These are phyloP conservation scores for Ectemnius continuus DNA, from an alignment of 2,888 invertebrate genomes.

Conservation along the genomic window DNA sequence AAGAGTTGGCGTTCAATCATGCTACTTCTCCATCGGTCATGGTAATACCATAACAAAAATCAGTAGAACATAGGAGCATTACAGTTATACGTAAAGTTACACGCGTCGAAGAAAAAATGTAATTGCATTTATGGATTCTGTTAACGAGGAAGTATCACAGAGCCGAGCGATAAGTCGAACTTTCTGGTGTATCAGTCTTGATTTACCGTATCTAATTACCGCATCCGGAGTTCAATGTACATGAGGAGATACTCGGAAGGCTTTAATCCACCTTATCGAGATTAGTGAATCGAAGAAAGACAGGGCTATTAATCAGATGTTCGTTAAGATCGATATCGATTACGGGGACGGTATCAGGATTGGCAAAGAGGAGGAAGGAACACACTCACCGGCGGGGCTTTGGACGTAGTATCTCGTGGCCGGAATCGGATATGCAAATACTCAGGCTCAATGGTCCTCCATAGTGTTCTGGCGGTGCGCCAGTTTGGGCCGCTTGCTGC, in stretches of 20 bases:
- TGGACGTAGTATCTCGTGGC: constrained; percentile 91
- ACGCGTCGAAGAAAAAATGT: no score
- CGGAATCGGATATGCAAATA: constrained; percentile 85
- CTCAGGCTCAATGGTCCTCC: constrained; percentile 82
- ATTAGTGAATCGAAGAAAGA: constrained; percentile 41
- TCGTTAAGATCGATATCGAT: constrained; percentile 56
- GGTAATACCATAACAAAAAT: no score
- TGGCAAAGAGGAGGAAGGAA: constrained; percentile 10
- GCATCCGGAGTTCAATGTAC: constrained; percentile 32
- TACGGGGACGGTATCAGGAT: constrained; percentile 22
- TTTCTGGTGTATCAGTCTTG: not conserved
- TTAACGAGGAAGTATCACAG: no score
- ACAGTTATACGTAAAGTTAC: no score
- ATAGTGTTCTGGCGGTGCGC: constrained; percentile 79
- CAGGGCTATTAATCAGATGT: constrained; percentile 58
- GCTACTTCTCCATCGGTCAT: no score
- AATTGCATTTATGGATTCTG: no score
- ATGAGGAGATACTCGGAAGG: constrained; percentile 18
- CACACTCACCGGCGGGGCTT: constrained; percentile 87
- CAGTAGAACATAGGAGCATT: no score
- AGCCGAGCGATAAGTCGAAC: no score
- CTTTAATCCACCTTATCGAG: constrained; percentile 53
- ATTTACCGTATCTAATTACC: constrained; percentile 27
- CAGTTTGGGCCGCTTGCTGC: constrained; percentile 61
- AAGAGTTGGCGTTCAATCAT: no score